Evolutionary conservation across 2,113 vertebrate genomes (phyloP).

Genomic region (Verasper variegatus): DNA sequence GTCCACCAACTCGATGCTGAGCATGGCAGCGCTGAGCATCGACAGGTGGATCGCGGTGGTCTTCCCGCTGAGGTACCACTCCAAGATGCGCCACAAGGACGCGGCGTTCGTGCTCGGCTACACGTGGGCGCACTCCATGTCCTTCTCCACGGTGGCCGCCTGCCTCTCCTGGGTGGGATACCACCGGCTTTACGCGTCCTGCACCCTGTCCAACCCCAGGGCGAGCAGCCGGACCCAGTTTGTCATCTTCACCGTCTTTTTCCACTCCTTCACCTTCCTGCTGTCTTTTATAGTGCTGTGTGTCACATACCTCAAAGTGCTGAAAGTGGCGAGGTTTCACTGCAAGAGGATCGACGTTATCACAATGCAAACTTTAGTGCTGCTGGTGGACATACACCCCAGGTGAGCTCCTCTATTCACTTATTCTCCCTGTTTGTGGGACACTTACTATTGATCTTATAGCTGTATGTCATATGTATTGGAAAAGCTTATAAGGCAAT

Average conservation of each 20-base stretch:
- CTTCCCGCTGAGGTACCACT: conserved; percentile 95
- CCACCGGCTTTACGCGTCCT: conserved; percentile 94
- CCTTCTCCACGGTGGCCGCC: conserved; percentile 90
- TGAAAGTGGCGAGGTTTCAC: conserved; percentile 96
- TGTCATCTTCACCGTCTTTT: conserved; percentile 90
- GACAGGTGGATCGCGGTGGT: conserved; percentile 98
- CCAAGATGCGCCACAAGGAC: conserved; percentile 94
- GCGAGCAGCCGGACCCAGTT: conserved; percentile 87
- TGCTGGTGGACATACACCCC: conserved; percentile 97
- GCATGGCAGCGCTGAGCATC: conserved; percentile 97
- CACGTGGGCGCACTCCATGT: conserved; percentile 93
- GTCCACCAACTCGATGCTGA: conserved; percentile 96
- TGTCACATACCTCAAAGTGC: conserved; percentile 97
- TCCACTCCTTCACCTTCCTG: conserved; percentile 94
- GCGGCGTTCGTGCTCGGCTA: conserved; percentile 92
- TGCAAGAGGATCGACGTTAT: conserved; percentile 98
- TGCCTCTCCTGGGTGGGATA: conserved; percentile 96
- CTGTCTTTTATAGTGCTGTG: conserved; percentile 93
- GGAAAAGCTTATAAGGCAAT: no score
- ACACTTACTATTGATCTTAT: background rate
- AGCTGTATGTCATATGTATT: background rate
- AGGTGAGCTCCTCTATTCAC: conserved; percentile 85
- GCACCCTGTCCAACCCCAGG: conserved; percentile 88
- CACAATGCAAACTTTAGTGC: conserved; percentile 98
- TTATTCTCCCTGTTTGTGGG: background rate